phyloP scores from a whole-genome alignment of 2,797 vertebrate genomes.

The Acridotheres tristis region DNA sequence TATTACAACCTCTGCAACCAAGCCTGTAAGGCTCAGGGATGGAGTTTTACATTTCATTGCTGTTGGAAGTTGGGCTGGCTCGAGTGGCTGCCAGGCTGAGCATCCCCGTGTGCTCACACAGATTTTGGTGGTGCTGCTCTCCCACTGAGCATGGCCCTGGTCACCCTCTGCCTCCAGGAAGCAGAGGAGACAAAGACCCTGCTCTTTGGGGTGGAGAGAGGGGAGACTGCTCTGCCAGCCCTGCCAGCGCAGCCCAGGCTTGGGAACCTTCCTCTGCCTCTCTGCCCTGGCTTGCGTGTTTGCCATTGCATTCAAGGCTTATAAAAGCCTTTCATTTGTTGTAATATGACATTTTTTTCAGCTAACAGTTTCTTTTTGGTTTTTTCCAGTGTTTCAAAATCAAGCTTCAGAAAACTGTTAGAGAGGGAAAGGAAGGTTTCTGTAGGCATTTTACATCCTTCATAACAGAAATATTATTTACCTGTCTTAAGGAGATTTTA shows the following conservation, averaged over 20 bases:
- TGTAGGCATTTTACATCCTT: neutral
- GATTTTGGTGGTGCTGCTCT: neutral
- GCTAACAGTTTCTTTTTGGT: accelerated
- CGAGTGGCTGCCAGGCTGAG: neutral
- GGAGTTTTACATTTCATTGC: neutral
- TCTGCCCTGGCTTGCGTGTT: neutral
- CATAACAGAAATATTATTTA: neutral
- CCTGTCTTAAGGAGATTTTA: neutral
- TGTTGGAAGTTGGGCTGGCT: neutral
- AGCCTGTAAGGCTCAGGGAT: neutral
- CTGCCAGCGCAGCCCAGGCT: neutral
- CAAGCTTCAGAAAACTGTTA: neutral
- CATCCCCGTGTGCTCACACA: accelerated
- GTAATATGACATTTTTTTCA: neutral
- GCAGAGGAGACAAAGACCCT: neutral
- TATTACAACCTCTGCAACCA: neutral
- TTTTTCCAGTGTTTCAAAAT: neutral
- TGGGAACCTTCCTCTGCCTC: neutral
- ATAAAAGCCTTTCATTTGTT: neutral
- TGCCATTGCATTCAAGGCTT: neutral
- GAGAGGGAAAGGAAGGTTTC: neutral
- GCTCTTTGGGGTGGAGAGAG: neutral
- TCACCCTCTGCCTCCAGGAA: neutral
- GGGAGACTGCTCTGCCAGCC: neutral
- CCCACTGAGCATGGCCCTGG: accelerated